A percentile compares a stretch with the other conserved stretches of the same genome.
Conservation (phyloP, 2,797 vertebrate genomes). For the Paratrypauchen microcephalus region DNA sequence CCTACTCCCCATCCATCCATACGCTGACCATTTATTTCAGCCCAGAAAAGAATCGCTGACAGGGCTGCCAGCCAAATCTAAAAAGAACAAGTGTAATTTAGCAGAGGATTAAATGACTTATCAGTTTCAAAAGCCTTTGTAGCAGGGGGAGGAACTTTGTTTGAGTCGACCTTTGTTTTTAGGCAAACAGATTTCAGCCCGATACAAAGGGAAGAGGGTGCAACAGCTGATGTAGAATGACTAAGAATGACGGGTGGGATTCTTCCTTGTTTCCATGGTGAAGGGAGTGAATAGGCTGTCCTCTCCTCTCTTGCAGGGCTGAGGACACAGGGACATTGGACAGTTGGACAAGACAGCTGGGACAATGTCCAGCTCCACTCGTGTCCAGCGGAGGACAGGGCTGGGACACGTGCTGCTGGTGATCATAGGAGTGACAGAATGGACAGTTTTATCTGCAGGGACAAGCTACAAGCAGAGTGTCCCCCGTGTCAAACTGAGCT, state of each 20-base stretch:
- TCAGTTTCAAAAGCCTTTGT: constrained; percentile 54
- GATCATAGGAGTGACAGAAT: constrained; percentile 76
- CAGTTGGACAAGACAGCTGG: constrained; percentile 24
- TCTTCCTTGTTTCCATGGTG: constrained; percentile 76
- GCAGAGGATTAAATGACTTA: constrained; percentile 42
- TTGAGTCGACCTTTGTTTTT: constrained; percentile 76
- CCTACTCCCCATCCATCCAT: constrained; percentile 1
- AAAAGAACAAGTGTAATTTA: not conserved
- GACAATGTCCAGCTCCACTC: constrained; percentile 54
- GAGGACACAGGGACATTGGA: constrained; percentile 50
- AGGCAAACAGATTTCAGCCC: constrained; percentile 75
- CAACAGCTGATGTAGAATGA: constrained; percentile 67
- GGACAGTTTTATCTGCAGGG: constrained; percentile 75
- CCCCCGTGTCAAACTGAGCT: constrained; percentile 89
- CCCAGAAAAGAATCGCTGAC: constrained; percentile 54
- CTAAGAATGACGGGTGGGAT: constrained; percentile 63
- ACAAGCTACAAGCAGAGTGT: constrained; percentile 86
- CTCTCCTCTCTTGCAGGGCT: constrained; percentile 64
- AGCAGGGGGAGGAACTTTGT: constrained; percentile 57
- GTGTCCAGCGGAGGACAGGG: constrained; percentile 49
- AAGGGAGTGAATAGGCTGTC: constrained; percentile 69
- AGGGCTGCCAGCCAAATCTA: constrained; percentile 36
- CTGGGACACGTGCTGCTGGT: constrained; percentile 63
- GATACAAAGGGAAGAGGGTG: constrained; percentile 63
- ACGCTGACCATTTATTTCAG: constrained; percentile 51